Evolutionary conservation across 1,140 invertebrate species (phyloP).

Genomic region (Episyrphus balteatus): DNA sequence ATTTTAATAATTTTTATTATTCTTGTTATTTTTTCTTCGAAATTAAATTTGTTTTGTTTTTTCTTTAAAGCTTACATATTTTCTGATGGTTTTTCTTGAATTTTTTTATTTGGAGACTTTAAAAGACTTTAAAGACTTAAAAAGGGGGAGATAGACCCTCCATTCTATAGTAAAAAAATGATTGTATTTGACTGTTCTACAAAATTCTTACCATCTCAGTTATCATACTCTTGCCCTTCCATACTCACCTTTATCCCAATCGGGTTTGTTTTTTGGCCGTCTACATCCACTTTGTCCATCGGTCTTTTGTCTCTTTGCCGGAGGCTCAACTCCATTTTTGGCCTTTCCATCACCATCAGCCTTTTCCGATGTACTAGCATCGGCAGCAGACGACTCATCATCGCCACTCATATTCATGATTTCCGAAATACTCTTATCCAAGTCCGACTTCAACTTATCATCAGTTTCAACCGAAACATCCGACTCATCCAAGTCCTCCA

Average conservation of each 20-base stretch:
- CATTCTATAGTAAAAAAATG: too few species aligned
- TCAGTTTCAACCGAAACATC: constrained; percentile 5
- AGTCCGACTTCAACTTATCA: constrained; percentile 10
- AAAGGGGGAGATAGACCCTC: too few species aligned
- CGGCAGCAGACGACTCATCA: not conserved
- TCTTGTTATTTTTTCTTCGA: too few species aligned
- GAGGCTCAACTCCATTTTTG: constrained; percentile 8
- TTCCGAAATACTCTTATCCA: constrained; percentile 13
- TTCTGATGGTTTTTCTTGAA: too few species aligned
- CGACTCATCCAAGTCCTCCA: constrained; percentile 2
- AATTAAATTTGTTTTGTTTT: too few species aligned
- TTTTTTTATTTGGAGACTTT: too few species aligned
- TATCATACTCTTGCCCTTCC: not conserved
- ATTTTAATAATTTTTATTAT: too few species aligned
- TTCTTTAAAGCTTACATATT: too few species aligned
- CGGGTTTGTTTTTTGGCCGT: constrained; percentile 9
- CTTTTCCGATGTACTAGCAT: not conserved
- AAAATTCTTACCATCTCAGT: too few species aligned
- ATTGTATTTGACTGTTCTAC: too few species aligned
- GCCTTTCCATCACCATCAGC: not conserved
- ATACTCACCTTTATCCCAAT: too few species aligned
- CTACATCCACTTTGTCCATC: not conserved
- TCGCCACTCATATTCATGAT: constrained; percentile 9
- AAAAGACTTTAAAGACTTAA: too few species aligned
- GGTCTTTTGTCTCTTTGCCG: constrained; percentile 11